A percentile compares a stretch with the other conserved stretches of the same genome.
phyloP scores from a whole-genome alignment of 2,888 invertebrate species.

The Agrypnus murinus region DNA sequence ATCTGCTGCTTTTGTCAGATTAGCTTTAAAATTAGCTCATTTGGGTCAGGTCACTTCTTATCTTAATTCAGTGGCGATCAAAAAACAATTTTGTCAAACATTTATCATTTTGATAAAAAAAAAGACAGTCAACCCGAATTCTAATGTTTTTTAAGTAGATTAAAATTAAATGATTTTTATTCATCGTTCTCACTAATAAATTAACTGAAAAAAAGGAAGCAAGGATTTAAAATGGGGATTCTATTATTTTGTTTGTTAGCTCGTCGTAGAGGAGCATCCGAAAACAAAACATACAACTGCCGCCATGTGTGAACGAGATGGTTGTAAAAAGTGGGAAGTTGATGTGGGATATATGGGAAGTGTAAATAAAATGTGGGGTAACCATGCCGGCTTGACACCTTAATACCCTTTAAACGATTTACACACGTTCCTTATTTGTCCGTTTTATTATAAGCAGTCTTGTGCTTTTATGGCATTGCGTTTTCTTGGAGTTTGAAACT shows the following conservation, averaged over 20 bases:
- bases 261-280: neutral
- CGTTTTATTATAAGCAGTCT: constrained; percentile 26
- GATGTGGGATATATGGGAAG: constrained; percentile 31
- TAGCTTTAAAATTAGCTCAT: constrained; percentile 3
- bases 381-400: constrained; percentile 14
- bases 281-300: neutral
- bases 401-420: constrained; percentile 27
- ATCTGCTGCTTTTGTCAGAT: neutral
- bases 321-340: constrained; percentile 23
- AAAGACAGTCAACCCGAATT: neutral
- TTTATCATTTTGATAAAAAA: neutral
- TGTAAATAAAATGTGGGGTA: constrained; percentile 26
- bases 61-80: neutral
- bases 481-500: neutral
- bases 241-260: constrained; percentile 7
- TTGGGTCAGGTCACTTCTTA: constrained; percentile 6
- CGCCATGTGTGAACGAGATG: neutral
- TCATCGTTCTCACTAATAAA: neutral
- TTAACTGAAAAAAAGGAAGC: neutral
- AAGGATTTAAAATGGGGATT: constrained; percentile 1
- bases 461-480: constrained; percentile 11
- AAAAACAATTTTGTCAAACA: neutral
- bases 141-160: neutral
- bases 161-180: neutral
- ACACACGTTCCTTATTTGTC: constrained; percentile 27